Evolutionary conservation across 23 tunicate genomes (phyloP), one percentile per base, ranked within the genome.

Genomic region (Halocynthia roretzi): DNA sequence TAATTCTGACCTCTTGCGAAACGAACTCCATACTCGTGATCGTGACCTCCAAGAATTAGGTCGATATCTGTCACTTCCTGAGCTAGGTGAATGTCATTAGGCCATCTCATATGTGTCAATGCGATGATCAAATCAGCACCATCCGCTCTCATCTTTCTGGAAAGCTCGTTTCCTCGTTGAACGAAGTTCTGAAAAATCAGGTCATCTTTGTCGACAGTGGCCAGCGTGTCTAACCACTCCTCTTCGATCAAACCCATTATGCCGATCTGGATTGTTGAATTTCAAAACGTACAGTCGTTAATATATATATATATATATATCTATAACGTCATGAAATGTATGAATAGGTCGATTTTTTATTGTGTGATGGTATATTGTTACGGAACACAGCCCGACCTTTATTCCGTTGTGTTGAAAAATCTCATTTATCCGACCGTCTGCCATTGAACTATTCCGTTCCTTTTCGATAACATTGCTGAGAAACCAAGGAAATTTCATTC

Each of bases 71-170:
- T 80, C 7, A 82, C 86, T 57, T 82, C 57, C 51, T 61, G 69
- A 12, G 97, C 91, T 8, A 91, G 66, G 8, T 91, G 67, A 14
- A 61, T 68, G 75, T 93, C 98, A 50, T 93, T 86, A 22, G 92
- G 98, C 98, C 91, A 83, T 11, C 98, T 79, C 98, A 93, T 93
- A 76, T 93, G 98, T 7, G 98, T 93, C 10, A 93, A 54, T 7
- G 98, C 98, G 8, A 93, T 80, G 5, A 93, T 75, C 21, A 77
- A 61, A 75, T 79, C 77, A 18, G 85, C 93, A 6, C 93, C 98
- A 55, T 83, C 82, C 8, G 72, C 88, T 67, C 83, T 71, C 23
- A 89, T 68, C 15, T 89, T 83, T 18, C 40, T 58, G 48, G 88
- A 85, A 9, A 89, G 61, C 11, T 68, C 81, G 49, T 65, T 67